Conservation (phyloP, 2,888 invertebrate species). For the Lepidochrysops patricia region DNA sequence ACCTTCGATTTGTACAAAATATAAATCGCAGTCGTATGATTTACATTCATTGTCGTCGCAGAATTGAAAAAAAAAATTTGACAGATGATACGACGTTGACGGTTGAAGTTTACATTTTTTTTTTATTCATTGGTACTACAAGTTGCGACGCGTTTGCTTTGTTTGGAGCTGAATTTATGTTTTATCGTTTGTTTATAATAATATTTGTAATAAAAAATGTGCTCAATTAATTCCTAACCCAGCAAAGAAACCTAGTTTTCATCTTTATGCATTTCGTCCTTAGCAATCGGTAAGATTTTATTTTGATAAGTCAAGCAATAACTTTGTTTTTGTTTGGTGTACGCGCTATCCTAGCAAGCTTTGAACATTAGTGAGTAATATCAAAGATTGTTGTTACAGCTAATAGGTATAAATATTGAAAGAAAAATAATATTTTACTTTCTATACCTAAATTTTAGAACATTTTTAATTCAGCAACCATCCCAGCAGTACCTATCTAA, state of each 20-base stretch:
- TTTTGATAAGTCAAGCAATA: not conserved
- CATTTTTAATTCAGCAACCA: not conserved
- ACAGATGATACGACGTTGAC: not conserved
- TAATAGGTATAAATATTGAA: too few species aligned
- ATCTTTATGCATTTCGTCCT: not conserved
- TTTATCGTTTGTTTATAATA: conserved; percentile 15
- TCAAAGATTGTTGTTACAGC: not conserved
- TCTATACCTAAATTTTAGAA: not conserved
- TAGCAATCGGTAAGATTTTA: conserved; percentile 3
- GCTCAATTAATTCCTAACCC: not conserved
- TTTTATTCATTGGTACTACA: not conserved
- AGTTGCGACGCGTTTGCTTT: conserved; percentile 26
- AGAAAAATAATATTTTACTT: not conserved
- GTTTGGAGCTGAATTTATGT: conserved; percentile 24
- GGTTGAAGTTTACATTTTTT: not conserved
- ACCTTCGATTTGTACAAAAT: too few species aligned
- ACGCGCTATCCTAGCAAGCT: not conserved
- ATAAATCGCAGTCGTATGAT: too few species aligned
- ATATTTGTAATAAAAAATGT: conserved; percentile 12
- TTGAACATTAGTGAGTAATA: not conserved
- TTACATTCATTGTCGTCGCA: too few species aligned
- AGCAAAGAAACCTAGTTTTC: not conserved
- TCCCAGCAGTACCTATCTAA: not conserved
- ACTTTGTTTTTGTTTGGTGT: conserved; percentile 9
- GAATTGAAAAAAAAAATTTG: not conserved